Conservation (phyloP, 2,888 invertebrate genomes). For the Copidosoma aretas region DNA sequence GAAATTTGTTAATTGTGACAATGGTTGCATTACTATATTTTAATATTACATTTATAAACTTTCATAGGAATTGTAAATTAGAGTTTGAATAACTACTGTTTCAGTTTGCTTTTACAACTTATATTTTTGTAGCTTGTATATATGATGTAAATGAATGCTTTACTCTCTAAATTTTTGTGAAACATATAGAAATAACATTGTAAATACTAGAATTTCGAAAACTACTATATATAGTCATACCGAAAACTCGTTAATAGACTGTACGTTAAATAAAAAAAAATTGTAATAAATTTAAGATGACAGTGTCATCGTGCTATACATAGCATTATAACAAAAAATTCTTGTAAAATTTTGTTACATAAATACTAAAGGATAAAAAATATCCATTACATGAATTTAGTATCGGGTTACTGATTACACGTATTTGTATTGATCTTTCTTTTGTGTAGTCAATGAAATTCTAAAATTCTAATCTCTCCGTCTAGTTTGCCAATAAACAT, state of each 20-base stretch:
- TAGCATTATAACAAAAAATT: slow-evolving; percentile 20
- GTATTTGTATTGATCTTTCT: neutral
- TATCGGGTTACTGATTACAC: slow-evolving; percentile 49
- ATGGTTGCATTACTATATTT: too few species aligned
- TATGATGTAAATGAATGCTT: slow-evolving; percentile 36
- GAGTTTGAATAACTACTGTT: slow-evolving; percentile 11
- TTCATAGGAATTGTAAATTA: slow-evolving; percentile 15
- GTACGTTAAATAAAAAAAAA: slow-evolving; percentile 12
- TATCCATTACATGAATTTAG: slow-evolving; percentile 40
- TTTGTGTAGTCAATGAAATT: too few species aligned
- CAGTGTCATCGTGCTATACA: slow-evolving; percentile 30
- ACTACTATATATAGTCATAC: slow-evolving; percentile 25
- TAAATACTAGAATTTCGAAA: slow-evolving; percentile 24
- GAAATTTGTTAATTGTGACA: too few species aligned
- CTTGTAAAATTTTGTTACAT: slow-evolving; percentile 37
- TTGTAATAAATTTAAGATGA: slow-evolving; percentile 20
- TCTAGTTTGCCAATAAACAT: too few species aligned
- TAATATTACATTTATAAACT: neutral
- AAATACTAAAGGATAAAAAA: slow-evolving; percentile 23
- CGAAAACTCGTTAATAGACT: slow-evolving; percentile 20
- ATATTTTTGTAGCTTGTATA: slow-evolving; percentile 38
- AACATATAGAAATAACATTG: slow-evolving; percentile 20
- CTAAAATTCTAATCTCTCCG: too few species aligned
- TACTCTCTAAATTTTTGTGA: slow-evolving; percentile 22
- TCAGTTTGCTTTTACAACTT: slow-evolving; percentile 16